Percentiles rank a stretch among this genome's conserved stretches.
phyloP scores from a whole-genome alignment of 2,888 invertebrate species.

The Lithosia quadra region DNA sequence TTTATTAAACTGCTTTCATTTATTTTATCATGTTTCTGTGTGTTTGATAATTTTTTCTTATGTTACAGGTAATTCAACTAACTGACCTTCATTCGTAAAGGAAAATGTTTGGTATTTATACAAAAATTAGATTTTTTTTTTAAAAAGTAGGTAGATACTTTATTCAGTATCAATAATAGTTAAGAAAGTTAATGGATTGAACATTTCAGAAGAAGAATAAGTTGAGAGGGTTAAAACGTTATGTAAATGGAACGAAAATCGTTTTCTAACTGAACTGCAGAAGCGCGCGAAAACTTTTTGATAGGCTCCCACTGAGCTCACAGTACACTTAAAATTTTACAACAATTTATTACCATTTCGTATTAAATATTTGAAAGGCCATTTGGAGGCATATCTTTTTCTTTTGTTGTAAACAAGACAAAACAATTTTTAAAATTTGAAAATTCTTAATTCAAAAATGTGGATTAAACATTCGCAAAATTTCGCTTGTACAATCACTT shows the following conservation, averaged over 20 bases:
- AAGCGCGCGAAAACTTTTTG: constrained; percentile 77
- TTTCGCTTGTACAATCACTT: constrained; percentile 74
- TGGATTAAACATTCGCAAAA: constrained; percentile 49
- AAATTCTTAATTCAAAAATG: constrained; percentile 35
- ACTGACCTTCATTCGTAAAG: background rate
- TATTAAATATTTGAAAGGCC: too few relatives aligned
- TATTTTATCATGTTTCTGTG: background rate
- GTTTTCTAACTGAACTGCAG: constrained; percentile 73
- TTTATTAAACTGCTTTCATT: background rate
- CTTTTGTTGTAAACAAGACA: background rate
- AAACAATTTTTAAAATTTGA: constrained; percentile 11
- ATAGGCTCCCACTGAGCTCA: constrained; percentile 64
- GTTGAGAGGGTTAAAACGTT: constrained; percentile 72
- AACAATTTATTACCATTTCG: constrained; percentile 33
- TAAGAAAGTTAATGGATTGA: constrained; percentile 68
- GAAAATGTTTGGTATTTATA: background rate
- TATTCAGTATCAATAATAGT: constrained; percentile 22
- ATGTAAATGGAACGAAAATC: constrained; percentile 77
- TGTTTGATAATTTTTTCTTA: constrained; percentile 37
- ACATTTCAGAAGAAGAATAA: constrained; percentile 68
- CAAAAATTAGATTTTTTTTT: background rate
- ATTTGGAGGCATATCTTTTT: background rate
- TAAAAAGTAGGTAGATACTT: too few relatives aligned
- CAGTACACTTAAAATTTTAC: constrained; percentile 57
- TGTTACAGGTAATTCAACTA: constrained; percentile 64